Base-by-base conservation (phyloP, 2,113 vertebrate genomes). In the Pelusios castaneus region DNA sequence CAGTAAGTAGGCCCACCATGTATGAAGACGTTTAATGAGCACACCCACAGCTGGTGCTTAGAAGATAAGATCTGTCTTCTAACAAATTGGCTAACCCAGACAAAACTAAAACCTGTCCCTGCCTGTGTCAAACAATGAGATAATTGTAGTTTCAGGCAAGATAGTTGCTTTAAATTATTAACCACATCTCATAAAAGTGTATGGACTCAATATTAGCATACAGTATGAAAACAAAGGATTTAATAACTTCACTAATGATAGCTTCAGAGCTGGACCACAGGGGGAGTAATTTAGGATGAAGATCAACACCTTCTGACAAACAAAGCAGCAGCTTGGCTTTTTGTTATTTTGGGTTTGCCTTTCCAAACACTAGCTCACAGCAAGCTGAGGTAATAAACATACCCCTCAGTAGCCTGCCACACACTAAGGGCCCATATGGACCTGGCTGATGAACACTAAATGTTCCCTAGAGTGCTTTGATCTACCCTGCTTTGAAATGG, bases 141-240 rank as follows among this genome's bases (percentile, higher is more conserved):
- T 90, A 85, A 95, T 96, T 94, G 97, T 96, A 95, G 93, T 87
- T 96, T 84, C 91, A 95, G 95, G 96, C 91, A 85, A 93, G 56
- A 88, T 52, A 93, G 82, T 97, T 97, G 95, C 95, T 96, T 67
- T 94, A 90, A 45, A 85, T 95, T 97, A 96, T 95, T 97, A 95
- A 96, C 95, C 82, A 85, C 34, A 97, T 82, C 93, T 97, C 96
- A 94, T 97, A 95, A 97, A 96, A 94, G 19, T 95, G 95, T 94
- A 97, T 96, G 77, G 91, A 93, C 88, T 95, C 56, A 88, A 5
- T 58, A 63, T 95, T 49, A 91, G 91, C 91, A 94, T 0, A 76
- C 76, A 91, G 43, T 58, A 56, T 91, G 85, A 89, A 92, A 89
- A 97, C 93, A 95, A 93, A 87, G 21, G 38, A 78, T 77, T 13